Evolutionary conservation across 2,797 vertebrate genomes (phyloP).

Genomic region (Sebastes cheni): DNA sequence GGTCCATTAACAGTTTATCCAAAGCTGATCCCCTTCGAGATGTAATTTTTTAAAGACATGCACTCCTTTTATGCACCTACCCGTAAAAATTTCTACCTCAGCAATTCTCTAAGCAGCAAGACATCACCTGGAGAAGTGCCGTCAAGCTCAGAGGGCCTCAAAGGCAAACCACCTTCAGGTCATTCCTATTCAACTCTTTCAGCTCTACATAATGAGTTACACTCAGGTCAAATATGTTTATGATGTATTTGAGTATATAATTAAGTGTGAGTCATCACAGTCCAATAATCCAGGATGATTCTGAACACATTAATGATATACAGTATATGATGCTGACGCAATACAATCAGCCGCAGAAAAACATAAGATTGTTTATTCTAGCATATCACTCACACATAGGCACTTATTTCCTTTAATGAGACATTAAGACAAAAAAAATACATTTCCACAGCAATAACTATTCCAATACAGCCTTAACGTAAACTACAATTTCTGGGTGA

Average conservation of each 20-base stretch:
- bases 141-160: background rate
- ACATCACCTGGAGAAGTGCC: background rate
- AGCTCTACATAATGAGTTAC: too few species aligned
- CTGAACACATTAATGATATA: too few species aligned
- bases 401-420: too few species aligned
- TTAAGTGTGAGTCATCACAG: too few species aligned
- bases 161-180: background rate
- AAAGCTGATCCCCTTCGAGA: slow-evolving; percentile 21
- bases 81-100: background rate
- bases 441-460: background rate
- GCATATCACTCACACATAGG: too few species aligned
- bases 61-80: background rate
- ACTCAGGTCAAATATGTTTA: too few species aligned
- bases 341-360: too few species aligned
- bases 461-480: background rate
- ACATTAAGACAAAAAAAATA: background rate
- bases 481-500: background rate
- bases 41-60: slow-evolving; percentile 8
- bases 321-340: too few species aligned
- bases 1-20: slow-evolving; percentile 57
- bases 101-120: slow-evolving; percentile 9
- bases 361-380: too few species aligned
- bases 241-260: too few species aligned
- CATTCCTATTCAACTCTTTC: too few species aligned
- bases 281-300: too few species aligned